Conservation (phyloP, 2,797 vertebrate species). For the Sebastes miniatus region DNA sequence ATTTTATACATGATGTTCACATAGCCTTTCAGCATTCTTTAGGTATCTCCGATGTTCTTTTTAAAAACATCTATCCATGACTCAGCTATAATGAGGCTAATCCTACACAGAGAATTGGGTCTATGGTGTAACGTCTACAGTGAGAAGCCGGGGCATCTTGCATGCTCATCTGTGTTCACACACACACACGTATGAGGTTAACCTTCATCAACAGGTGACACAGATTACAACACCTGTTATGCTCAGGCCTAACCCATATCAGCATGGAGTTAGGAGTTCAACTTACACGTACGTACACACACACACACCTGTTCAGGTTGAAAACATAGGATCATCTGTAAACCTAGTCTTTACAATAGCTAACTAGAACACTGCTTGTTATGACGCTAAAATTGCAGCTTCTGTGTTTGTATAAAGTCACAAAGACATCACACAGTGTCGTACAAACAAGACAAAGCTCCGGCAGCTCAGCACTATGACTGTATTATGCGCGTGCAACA, state of each 20-base stretch:
- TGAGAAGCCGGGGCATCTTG: neutral
- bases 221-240: constrained; percentile 53
- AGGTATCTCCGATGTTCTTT: neutral
- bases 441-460: neutral
- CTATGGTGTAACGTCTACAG: constrained; percentile 36
- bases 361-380: neutral
- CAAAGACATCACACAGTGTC: neutral
- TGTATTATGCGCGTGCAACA: neutral
- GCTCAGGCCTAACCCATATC: constrained; percentile 46
- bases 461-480: constrained; percentile 21
- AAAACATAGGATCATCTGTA: neutral
- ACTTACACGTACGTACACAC: neutral
- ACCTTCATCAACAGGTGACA: constrained; percentile 59
- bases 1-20: neutral
- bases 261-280: constrained; percentile 9
- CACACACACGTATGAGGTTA: constrained; percentile 36
- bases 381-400: neutral
- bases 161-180: neutral
- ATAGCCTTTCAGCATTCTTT: neutral
- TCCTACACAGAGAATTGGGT: constrained; percentile 11
- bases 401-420: neutral
- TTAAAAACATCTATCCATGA: constrained; percentile 22
- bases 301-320: neutral
- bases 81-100: constrained; percentile 18
- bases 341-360: neutral